These are phyloP conservation scores for Cyclargus thomasi DNA, from an alignment of 1,140 invertebrate species.

Conservation along the genomic window DNA sequence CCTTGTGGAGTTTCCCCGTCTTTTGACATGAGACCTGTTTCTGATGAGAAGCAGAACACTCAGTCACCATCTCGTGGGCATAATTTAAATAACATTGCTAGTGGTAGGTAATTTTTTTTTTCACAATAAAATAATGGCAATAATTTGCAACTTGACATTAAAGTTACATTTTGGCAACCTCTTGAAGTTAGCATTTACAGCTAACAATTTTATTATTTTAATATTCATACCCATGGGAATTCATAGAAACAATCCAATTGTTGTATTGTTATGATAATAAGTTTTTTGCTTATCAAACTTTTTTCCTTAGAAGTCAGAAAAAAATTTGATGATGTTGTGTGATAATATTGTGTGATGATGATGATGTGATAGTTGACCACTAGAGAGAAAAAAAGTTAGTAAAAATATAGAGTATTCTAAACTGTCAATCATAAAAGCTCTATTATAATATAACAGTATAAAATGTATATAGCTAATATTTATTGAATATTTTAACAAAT, in stretches of 20 bases:
- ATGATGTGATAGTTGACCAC: too few relatives aligned
- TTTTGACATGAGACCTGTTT: constrained; percentile 62
- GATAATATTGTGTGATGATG: too few relatives aligned
- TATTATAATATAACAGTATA: too few relatives aligned
- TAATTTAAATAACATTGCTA: constrained; percentile 34
- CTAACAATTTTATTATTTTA: background rate
- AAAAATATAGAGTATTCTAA: too few relatives aligned
- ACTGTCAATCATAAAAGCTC: too few relatives aligned
- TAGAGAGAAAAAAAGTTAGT: too few relatives aligned
- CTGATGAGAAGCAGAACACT: constrained; percentile 53
- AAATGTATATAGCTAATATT: too few relatives aligned
- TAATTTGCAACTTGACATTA: too few relatives aligned
- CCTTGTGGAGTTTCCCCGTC: constrained; percentile 65
- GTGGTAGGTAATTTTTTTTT: constrained; percentile 33
- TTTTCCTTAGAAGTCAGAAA: constrained; percentile 31
- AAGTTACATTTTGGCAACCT: too few relatives aligned
- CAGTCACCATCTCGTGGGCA: constrained; percentile 44
- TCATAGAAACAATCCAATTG: background rate
- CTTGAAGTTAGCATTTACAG: background rate
- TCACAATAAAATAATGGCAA: constrained; percentile 30
- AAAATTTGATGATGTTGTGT: too few relatives aligned
- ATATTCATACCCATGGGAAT: background rate
- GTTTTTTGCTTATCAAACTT: background rate
- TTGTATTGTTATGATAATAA: background rate
- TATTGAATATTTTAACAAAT: too few relatives aligned